These are phyloP conservation scores for Sinotaia quadrata DNA, from an alignment of 2,888 invertebrate species.

Conservation along the genomic window DNA sequence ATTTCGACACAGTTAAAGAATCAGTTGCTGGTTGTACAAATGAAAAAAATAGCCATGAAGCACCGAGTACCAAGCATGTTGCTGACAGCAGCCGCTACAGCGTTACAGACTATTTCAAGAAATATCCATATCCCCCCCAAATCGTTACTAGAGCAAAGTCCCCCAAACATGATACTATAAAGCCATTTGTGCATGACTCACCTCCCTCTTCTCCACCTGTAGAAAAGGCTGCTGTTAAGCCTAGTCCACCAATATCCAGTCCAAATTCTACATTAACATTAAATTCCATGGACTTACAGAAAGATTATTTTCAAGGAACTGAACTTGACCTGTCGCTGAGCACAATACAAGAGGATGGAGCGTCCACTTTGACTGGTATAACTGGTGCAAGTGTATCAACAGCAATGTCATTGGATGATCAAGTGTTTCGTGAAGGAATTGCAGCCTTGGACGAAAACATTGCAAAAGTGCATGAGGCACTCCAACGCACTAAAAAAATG, in stretches of 20 bases:
- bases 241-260: not conserved
- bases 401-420: conserved; percentile 48
- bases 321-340: conserved; percentile 58
- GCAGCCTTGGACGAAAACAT: conserved; percentile 66
- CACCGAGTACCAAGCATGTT: not conserved
- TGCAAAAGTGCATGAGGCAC: conserved; percentile 55
- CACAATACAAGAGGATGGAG: conserved; percentile 55
- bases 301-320: conserved; percentile 45
- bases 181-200: not conserved
- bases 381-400: conserved; percentile 43
- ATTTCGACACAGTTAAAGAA: not conserved
- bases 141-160: not conserved
- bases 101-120: conserved; percentile 62
- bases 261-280: not conserved
- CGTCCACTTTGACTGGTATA: conserved; percentile 22
- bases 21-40: not conserved
- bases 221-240: not conserved
- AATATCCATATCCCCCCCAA: conserved; percentile 41
- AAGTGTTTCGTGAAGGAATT: conserved; percentile 60
- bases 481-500: conserved; percentile 60
- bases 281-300: conserved; percentile 27
- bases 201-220: not conserved
- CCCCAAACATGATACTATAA: not conserved
- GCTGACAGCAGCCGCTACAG: conserved; percentile 55
- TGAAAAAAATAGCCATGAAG: not conserved